Conservation (phyloP, 1,140 invertebrate species). For the Rhynchophorus ferrugineus region DNA sequence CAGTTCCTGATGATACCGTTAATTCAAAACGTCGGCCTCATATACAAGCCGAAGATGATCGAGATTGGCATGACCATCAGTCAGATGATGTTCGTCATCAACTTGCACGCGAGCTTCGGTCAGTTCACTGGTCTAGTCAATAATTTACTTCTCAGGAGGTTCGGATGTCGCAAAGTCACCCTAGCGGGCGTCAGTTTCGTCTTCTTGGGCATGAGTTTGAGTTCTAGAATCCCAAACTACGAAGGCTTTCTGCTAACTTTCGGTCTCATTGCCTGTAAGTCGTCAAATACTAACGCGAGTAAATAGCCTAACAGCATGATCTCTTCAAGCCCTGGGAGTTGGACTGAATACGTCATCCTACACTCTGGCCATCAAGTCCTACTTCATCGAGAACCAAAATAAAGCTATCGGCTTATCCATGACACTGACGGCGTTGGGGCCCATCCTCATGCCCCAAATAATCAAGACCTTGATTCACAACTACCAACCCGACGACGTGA, state of each 20-base stretch:
- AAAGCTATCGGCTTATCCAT: conserved; percentile 42
- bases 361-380: conserved; percentile 43
- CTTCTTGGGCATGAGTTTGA: conserved; percentile 47
- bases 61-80: conserved; percentile 51
- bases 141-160: conserved; percentile 55
- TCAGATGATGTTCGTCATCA: conserved; percentile 57
- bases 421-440: conserved; percentile 43
- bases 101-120: conserved; percentile 57
- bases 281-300: conserved; percentile 22
- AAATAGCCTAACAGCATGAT: conserved; percentile 14
- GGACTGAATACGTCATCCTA: conserved; percentile 54
- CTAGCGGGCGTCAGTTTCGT: conserved; percentile 48
- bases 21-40: conserved; percentile 57
- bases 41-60: conserved; percentile 54
- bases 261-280: conserved; percentile 52
- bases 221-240: conserved; percentile 51
- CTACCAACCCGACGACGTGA: conserved; percentile 40
- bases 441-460: conserved; percentile 45
- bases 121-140: conserved; percentile 52
- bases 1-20: conserved; percentile 55
- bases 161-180: conserved; percentile 56
- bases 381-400: conserved; percentile 41
- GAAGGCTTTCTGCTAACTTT: conserved; percentile 52
- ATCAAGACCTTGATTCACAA: conserved; percentile 36
- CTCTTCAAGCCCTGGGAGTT: conserved; percentile 48